Percentiles rank a stretch among this genome's conserved stretches.
Evolutionary conservation across 2,888 invertebrate species (phyloP).

Genomic region (Heliothis peltigera): DNA sequence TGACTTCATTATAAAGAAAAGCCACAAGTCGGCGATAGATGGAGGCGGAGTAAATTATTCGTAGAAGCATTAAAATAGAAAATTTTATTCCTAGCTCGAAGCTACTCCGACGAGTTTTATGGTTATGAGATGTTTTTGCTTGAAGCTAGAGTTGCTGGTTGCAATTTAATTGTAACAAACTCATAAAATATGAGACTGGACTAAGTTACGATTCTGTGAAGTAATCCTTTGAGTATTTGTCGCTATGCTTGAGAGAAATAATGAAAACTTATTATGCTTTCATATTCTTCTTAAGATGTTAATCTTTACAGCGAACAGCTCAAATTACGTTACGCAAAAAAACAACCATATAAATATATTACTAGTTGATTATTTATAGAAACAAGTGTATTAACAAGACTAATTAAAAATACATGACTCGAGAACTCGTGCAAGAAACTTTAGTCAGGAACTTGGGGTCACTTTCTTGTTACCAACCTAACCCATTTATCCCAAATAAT

Average conservation of each 20-base stretch:
- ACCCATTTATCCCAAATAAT: conserved; percentile 39
- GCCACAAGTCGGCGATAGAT: conserved; percentile 61
- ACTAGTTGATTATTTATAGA: background rate
- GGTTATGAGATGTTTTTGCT: conserved; percentile 36
- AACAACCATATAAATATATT: too few relatives aligned
- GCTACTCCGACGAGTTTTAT: conserved; percentile 21
- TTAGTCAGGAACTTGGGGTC: conserved; percentile 25
- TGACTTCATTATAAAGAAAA: conserved; percentile 72
- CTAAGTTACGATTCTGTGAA: background rate
- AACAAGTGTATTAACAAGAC: background rate
- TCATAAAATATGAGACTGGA: background rate
- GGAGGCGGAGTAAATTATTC: conserved; percentile 66
- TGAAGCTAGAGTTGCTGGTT: background rate
- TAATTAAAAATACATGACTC: conserved; percentile 8
- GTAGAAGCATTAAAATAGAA: conserved; percentile 55
- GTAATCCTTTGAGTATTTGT: background rate
- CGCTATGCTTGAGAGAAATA: background rate
- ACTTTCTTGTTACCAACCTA: conserved; percentile 31
- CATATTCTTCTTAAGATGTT: too few relatives aligned
- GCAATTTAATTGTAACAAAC: background rate
- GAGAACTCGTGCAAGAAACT: conserved; percentile 3
- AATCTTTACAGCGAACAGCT: too few relatives aligned
- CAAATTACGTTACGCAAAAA: too few relatives aligned
- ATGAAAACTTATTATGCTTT: too few relatives aligned
- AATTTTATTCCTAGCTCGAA: conserved; percentile 62